Conservation (phyloP, 2,888 invertebrate genomes). For the Carcina quercana region DNA sequence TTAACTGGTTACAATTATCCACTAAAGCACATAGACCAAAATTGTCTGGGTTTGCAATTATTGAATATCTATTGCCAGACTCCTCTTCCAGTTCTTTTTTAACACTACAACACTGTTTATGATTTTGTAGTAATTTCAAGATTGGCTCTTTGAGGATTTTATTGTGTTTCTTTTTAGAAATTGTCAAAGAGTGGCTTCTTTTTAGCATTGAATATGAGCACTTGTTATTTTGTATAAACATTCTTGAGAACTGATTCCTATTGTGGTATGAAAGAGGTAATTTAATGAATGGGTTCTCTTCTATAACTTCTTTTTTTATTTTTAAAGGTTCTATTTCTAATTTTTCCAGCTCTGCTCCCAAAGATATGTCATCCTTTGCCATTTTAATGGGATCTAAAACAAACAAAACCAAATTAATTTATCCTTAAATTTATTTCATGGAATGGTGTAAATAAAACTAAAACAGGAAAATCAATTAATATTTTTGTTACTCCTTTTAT, state of each 20-base stretch:
- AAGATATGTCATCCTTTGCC: slow-evolving; percentile 62
- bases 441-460: too few relatives aligned
- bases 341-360: slow-evolving; percentile 70
- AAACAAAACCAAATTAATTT: too few relatives aligned
- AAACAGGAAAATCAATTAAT: too few relatives aligned
- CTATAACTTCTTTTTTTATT: slow-evolving; percentile 29
- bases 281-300: slow-evolving; percentile 45
- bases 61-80: slow-evolving; percentile 21
- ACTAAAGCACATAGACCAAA: slow-evolving; percentile 55
- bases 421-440: too few relatives aligned
- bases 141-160: slow-evolving; percentile 74
- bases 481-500: too few relatives aligned
- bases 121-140: slow-evolving; percentile 59
- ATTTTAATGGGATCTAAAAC: slow-evolving; percentile 26
- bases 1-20: slow-evolving; percentile 58
- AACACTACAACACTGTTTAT: slow-evolving; percentile 21
- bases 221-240: slow-evolving; percentile 26
- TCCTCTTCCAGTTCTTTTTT: too few relatives aligned
- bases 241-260: slow-evolving; percentile 22
- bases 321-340: slow-evolving; percentile 71
- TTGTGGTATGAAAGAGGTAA: slow-evolving; percentile 22
- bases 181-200: slow-evolving; percentile 32
- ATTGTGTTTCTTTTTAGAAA: slow-evolving; percentile 52
- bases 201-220: slow-evolving; percentile 42
- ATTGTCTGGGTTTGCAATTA: slow-evolving; percentile 31